These are phyloP conservation scores for Neotoma lepida DNA, from an alignment of 2,113 vertebrate genomes.

Conservation along the genomic window DNA sequence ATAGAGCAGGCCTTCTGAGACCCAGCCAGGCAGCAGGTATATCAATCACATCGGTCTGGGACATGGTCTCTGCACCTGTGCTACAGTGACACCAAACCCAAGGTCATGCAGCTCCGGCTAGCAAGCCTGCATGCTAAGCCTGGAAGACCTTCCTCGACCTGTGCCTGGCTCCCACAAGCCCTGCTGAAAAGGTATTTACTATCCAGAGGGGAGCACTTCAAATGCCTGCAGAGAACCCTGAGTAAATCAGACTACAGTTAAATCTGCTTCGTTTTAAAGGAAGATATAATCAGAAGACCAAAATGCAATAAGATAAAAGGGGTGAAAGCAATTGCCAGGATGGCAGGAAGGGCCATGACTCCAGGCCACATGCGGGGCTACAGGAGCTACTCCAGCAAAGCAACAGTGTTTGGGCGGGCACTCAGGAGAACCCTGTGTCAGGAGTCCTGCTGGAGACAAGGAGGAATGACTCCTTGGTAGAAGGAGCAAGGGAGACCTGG, in stretches of 20 bases:
- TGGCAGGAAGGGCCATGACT: background rate
- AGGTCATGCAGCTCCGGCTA: background rate
- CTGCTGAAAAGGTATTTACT: background rate
- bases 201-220: background rate
- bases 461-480: background rate
- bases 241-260: conserved; percentile 1
- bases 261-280: conserved; percentile 39
- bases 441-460: background rate
- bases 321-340: background rate
- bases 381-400: background rate
- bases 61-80: background rate
- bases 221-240: background rate
- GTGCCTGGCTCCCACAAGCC: background rate
- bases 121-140: background rate
- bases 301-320: background rate
- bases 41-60: fast-evolving
- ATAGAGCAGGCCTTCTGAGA: background rate
- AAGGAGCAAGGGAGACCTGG: background rate
- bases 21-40: background rate
- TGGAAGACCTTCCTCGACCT: background rate
- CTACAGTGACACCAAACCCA: background rate
- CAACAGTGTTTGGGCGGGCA: fast-evolving
- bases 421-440: background rate
- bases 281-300: conserved; percentile 14
- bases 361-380: background rate